These are phyloP conservation scores for Epicampocera succincta DNA, from an alignment of 2,888 invertebrate genomes.

Conservation along the genomic window DNA sequence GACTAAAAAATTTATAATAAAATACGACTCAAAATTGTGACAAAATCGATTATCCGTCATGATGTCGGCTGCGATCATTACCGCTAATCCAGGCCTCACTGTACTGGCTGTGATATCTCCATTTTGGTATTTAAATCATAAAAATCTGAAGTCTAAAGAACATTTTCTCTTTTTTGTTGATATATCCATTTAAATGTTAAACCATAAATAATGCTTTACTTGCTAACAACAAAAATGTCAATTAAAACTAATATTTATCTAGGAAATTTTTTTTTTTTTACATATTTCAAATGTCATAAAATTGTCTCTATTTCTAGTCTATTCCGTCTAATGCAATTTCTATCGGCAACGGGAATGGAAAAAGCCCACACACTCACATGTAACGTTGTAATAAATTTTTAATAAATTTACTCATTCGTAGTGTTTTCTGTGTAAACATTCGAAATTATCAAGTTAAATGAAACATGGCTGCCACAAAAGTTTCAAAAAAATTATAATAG, in stretches of 20 bases:
- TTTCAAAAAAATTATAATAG: constrained; percentile 53
- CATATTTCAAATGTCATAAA: constrained; percentile 42
- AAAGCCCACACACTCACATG: constrained; percentile 32
- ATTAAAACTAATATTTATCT: constrained; percentile 1
- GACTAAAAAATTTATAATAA: no score
- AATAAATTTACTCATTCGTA: constrained; percentile 43
- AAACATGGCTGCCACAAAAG: constrained; percentile 58
- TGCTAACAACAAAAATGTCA: background rate
- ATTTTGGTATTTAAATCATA: no score
- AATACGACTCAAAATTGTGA: no score
- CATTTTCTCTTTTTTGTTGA: no score
- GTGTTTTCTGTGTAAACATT: constrained; percentile 38
- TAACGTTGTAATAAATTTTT: constrained; percentile 45
- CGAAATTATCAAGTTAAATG: constrained; percentile 60
- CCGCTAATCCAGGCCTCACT: no score
- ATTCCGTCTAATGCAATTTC: constrained; percentile 30
- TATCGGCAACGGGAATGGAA: background rate
- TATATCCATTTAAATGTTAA: background rate
- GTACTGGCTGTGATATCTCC: no score
- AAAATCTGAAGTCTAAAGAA: no score
- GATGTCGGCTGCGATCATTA: no score
- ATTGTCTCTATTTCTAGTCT: constrained; percentile 19
- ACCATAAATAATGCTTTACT: constrained; percentile 3
- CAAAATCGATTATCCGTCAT: no score
- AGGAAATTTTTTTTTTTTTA: background rate